Evolutionary conservation across 2,797 vertebrate species (phyloP), one percentile per base, ranked within the genome.

Genomic region (Dicrostonyx torquatus): DNA sequence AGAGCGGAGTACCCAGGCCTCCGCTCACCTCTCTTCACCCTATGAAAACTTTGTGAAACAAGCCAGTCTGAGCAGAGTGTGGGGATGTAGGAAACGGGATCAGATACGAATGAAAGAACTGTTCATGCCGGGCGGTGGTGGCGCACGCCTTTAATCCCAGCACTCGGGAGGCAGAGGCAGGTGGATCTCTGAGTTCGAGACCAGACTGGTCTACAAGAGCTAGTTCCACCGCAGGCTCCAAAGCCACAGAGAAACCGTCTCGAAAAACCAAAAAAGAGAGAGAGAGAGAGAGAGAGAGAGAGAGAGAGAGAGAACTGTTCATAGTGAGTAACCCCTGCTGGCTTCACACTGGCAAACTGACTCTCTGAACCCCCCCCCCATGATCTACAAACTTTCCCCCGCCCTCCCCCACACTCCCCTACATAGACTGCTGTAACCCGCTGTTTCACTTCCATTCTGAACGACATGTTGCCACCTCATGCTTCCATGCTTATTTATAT

Each of bases 361-460:
- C 55, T 75, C 68, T 90, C 79, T 18, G 48, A 29, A 34, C 9
- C 1, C 79, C 17, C 50, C 26, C 15, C 17, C 50, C 26, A 12
- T 2, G 5, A 78, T 37, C 58, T 4, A 0, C n/a, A 48, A 20
- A 18, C 13, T 50, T 22, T 29, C 62, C 34, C 0, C 0, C 0
- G 22, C 5, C 64, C 24, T 22, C 15, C 17, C 40, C 14, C 4
- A 31, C 31, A 15, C 29, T 24, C 26, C 73, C 34, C n/a, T 31
- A 8, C 48, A 68, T 48, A 85, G 37, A 22, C 7, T 2, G 73
- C 24, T 20, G 0, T 50, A 48, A 40, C 43, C 40, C 4, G 9
- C 22, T 0, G 24, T 53, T 0, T 40, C 0, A 8, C 55, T 1
- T 72, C 62, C 22, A 6, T 4, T 84, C 24, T 73, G 77, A 84